Evolutionary conservation across 2,113 vertebrate species (phyloP).

Genomic region (Saguinus midas): DNA sequence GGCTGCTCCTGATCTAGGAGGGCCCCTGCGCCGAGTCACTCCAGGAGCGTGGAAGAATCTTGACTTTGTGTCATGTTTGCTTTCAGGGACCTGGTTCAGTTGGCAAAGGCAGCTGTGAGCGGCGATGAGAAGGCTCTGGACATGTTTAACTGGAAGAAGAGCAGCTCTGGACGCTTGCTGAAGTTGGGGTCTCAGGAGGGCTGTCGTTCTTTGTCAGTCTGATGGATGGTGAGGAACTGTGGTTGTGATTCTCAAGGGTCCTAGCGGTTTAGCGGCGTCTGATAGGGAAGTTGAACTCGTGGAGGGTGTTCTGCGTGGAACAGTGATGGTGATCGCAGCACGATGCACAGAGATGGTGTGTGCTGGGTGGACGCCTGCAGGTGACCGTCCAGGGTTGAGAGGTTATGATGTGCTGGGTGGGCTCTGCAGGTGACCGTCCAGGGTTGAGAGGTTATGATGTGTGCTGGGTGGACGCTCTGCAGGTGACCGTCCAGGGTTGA

Average conservation of each 20-base stretch:
- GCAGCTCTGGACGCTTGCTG: constrained; percentile 81
- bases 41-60: neutral
- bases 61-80: neutral
- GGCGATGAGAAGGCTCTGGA: constrained; percentile 96
- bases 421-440: no score
- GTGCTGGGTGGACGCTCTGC: no score
- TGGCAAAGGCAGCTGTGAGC: constrained; percentile 94
- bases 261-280: neutral
- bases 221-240: constrained; percentile 86
- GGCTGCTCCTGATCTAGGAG: neutral
- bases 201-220: constrained; percentile 90
- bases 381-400: no score
- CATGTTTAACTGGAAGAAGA: constrained; percentile 96
- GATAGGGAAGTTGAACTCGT: neutral
- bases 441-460: accelerated
- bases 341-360: no score
- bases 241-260: neutral
- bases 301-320: neutral
- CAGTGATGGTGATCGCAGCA: no score
- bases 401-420: no score
- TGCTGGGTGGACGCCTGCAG: no score
- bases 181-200: constrained; percentile 88
- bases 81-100: constrained; percentile 90
- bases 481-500: neutral
- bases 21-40: no score